Percentiles rank a stretch among this genome's conserved stretches.
Conservation (phyloP, 1,140 invertebrate genomes). For the Heliconius hewitsoni region DNA sequence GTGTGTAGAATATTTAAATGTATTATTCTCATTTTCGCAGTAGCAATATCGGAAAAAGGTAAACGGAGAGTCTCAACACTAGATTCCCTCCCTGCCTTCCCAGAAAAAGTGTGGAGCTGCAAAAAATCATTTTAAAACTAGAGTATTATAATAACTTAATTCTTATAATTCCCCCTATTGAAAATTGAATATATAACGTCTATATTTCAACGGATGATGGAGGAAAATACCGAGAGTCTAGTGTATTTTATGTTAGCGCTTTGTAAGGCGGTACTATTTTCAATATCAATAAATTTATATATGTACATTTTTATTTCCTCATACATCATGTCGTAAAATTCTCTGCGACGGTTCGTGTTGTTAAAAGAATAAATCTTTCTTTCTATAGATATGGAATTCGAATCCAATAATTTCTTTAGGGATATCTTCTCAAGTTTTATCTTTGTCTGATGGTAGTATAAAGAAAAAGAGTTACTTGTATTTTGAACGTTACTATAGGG, state of each 20-base stretch:
- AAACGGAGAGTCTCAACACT: too few relatives aligned
- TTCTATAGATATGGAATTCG: not conserved
- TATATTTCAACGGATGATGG: too few relatives aligned
- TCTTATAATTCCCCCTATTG: too few relatives aligned
- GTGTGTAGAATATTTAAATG: too few relatives aligned
- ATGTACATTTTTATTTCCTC: constrained; percentile 7
- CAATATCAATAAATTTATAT: constrained; percentile 9
- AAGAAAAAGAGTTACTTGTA: too few relatives aligned
- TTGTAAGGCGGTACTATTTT: not conserved
- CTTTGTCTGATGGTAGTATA: not conserved
- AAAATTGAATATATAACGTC: too few relatives aligned
- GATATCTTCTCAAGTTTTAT: not conserved
- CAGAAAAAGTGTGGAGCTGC: too few relatives aligned
- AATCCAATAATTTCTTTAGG: constrained; percentile 7
- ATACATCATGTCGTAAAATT: constrained; percentile 1
- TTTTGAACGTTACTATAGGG: not conserved
- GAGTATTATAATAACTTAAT: too few relatives aligned
- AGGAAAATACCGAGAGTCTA: not conserved
- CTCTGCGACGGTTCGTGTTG: not conserved
- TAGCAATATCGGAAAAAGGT: too few relatives aligned
- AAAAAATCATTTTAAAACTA: too few relatives aligned
- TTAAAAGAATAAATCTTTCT: not conserved
- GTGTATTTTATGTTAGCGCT: not conserved
- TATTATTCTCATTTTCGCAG: too few relatives aligned
- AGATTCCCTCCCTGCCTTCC: too few relatives aligned